phyloP scores from a whole-genome alignment of 2,113 vertebrate species.

The Rhinolophus sinicus region DNA sequence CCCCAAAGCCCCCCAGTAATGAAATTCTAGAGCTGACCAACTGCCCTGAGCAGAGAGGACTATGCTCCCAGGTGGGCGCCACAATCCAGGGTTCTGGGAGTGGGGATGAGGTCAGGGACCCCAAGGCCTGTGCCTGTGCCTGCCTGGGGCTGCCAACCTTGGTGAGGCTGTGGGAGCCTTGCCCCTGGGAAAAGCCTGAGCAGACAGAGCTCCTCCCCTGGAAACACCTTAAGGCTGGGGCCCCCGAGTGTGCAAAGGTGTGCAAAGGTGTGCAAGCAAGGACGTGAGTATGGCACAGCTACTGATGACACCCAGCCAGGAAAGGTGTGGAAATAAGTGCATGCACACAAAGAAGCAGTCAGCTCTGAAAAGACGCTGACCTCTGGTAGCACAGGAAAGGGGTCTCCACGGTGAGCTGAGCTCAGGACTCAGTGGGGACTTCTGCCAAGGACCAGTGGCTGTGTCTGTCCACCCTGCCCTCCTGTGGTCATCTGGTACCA shows the following conservation, averaged over 20 bases:
- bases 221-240: background rate
- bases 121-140: constrained; percentile 57
- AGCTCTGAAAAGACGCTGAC: background rate
- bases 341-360: background rate
- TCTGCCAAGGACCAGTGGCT: constrained; percentile 88
- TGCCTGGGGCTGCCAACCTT: background rate
- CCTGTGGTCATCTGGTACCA: background rate
- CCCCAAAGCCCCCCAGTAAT: rapidly evolving
- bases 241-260: background rate
- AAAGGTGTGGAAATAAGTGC: background rate
- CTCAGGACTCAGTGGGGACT: constrained; percentile 62
- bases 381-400: background rate
- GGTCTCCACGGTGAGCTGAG: constrained; percentile 60
- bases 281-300: rapidly evolving
- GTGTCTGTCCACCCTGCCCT: background rate
- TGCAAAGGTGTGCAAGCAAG: constrained; percentile 15
- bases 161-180: background rate
- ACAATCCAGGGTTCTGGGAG: background rate
- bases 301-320: no score
- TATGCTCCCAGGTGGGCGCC: background rate
- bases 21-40: background rate
- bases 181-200: background rate
- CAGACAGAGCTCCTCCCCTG: background rate
- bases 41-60: background rate
- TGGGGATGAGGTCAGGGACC: constrained; percentile 70